Base-by-base conservation (phyloP, 2,888 invertebrate genomes). In the Trissolcus brochymenae region DNA sequence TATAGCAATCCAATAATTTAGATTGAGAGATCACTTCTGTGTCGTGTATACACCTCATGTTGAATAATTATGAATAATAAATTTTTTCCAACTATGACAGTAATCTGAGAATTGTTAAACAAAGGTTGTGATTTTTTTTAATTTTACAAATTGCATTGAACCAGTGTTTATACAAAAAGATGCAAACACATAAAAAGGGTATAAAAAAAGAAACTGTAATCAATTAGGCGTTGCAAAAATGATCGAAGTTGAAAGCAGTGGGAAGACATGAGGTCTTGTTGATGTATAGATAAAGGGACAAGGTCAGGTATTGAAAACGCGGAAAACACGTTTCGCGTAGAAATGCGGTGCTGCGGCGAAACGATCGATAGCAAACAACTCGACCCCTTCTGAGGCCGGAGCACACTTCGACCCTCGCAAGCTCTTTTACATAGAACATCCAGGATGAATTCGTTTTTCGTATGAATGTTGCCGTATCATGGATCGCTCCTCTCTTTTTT, bases 321-420 rank as follows among this genome's bases (percentile, higher is more conserved):
- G 72, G 72, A 76, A 72, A 72, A 72, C 72, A 67, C 67, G 76
- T 62, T 66, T 43, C 60, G 67, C 60, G 60, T 73, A 43, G 70
- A 74, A 64, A 66, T 51, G 70, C 73, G 55, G 60, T 56, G 67
- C 56, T 43, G 71, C 55, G 66, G 41, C 56, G 66, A 68, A 74
- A 73, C 74, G 79, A 76, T 79, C 79, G 79, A 76, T 79, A 79
- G 66, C 79, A 74, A 79, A 76, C 76, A 79, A 71, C 76, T 74
- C 74, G 74, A 67, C 66, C 70, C 73, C 75, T 61, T 66, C 67
- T 65, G 60, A 67, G 70, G 72, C 79, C 76, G 53, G 55, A 66
- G 66, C 55, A 70, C 70, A 76, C 66, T 64, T 66, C 73, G 41
- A 70, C 68, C 68, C 76, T 67, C 65, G 60, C 61, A 61, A 76